Evolutionary conservation across 2,113 vertebrate genomes (phyloP).

Genomic region (Actinemys pallida): DNA sequence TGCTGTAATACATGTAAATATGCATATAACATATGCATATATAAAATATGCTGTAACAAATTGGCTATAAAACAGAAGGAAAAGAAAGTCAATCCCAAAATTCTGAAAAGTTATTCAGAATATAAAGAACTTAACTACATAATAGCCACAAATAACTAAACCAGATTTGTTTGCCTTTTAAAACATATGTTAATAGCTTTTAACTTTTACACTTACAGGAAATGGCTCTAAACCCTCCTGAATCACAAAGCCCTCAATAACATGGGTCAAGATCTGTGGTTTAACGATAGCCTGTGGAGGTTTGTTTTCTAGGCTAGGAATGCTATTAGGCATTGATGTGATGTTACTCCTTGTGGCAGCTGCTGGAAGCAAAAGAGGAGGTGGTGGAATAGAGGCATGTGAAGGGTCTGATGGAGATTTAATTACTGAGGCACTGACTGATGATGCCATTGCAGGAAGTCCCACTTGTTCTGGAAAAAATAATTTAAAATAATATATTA

Average conservation of each 20-base stretch:
- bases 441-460: conserved; percentile 80
- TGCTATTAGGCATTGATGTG: conserved; percentile 80
- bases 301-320: conserved; percentile 83
- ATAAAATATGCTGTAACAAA: neutral
- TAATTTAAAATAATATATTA: neutral
- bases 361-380: conserved; percentile 85
- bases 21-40: neutral
- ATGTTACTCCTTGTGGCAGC: conserved; percentile 83
- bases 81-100: neutral
- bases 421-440: conserved; percentile 86
- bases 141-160: neutral
- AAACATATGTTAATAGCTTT: neutral
- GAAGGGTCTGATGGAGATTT: conserved; percentile 85
- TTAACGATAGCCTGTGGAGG: conserved; percentile 89
- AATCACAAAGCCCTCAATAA: conserved; percentile 98
- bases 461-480: conserved; percentile 80
- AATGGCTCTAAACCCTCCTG: conserved; percentile 96
- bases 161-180: neutral
- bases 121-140: neutral
- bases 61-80: neutral
- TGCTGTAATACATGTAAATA: neutral
- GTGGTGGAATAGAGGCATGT: conserved; percentile 82
- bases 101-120: neutral
- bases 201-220: conserved; percentile 84
- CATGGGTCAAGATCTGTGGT: conserved; percentile 93